Evolutionary conservation across 1,140 invertebrate species (phyloP).

Genomic region (Drosophila lini): DNA sequence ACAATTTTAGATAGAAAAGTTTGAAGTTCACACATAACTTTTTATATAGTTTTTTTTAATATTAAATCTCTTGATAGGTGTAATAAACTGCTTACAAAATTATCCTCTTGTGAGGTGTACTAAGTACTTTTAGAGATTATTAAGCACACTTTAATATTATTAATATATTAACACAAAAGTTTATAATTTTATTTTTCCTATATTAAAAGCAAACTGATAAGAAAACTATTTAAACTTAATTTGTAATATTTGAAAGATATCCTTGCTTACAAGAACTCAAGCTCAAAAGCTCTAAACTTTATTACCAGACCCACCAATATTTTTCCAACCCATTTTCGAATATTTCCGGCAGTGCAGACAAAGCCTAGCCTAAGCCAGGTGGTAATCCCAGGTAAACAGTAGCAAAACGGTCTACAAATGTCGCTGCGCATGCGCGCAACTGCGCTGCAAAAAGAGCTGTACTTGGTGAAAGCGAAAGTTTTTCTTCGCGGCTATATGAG

Average conservation of each 20-base stretch:
- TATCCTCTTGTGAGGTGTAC: not conserved
- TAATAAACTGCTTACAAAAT: too few species aligned
- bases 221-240: not conserved
- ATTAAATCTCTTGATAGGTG: not conserved
- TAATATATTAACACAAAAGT: not conserved
- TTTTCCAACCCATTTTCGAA: not conserved
- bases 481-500: conserved; percentile 42
- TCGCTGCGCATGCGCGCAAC: conserved; percentile 45
- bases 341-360: conserved; percentile 12
- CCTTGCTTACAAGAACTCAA: not conserved
- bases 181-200: not conserved
- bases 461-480: conserved; percentile 78
- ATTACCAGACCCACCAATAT: too few species aligned
- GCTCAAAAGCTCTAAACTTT: too few species aligned
- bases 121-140: not conserved
- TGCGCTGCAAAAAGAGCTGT: conserved; percentile 41
- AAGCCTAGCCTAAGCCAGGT: conserved; percentile 8
- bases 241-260: not conserved
- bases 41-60: too few species aligned
- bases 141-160: not conserved
- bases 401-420: conserved; percentile 33
- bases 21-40: too few species aligned
- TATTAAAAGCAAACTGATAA: not conserved
- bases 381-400: conserved; percentile 33
- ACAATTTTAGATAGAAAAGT: too few species aligned